phyloP scores from a whole-genome alignment of 2,888 invertebrate genomes.

The Lymantria dispar region DNA sequence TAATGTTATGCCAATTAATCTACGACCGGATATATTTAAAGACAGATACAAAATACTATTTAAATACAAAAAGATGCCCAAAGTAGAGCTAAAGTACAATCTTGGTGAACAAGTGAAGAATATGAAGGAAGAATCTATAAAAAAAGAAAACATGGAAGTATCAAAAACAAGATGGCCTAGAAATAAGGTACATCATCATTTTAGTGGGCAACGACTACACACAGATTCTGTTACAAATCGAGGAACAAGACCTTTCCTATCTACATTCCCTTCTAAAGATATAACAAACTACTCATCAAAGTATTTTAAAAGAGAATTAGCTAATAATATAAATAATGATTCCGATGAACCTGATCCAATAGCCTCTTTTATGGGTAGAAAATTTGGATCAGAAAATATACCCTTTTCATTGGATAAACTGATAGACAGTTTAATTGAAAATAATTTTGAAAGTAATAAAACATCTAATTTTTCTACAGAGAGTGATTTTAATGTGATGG shows the following conservation, averaged over 20 bases:
- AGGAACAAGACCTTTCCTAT: slow-evolving; percentile 27
- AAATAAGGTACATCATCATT: slow-evolving; percentile 36
- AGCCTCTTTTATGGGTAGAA: slow-evolving; percentile 34
- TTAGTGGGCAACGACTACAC: slow-evolving; percentile 25
- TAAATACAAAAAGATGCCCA: slow-evolving; percentile 57
- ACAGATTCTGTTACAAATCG: slow-evolving; percentile 2
- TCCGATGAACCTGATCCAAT: slow-evolving; percentile 31
- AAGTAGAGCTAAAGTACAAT: slow-evolving; percentile 60
- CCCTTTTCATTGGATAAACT: slow-evolving; percentile 54
- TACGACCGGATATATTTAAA: slow-evolving; percentile 51
- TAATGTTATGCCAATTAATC: slow-evolving; percentile 10
- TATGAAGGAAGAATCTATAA: slow-evolving; percentile 46
- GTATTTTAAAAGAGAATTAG: slow-evolving; percentile 55
- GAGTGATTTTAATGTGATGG: slow-evolving; percentile 5
- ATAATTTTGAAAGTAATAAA: slow-evolving; percentile 37
- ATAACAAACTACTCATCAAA: slow-evolving; percentile 32
- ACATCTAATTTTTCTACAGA: slow-evolving; percentile 14
- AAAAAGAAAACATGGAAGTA: slow-evolving; percentile 44
- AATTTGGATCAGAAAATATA: slow-evolving; percentile 32
- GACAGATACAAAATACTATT: slow-evolving; percentile 53
- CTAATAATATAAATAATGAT: slow-evolving; percentile 25
- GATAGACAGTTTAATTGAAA: slow-evolving; percentile 56
- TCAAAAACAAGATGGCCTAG: slow-evolving; percentile 61
- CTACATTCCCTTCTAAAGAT: slow-evolving; percentile 25
- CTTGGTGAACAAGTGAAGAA: slow-evolving; percentile 63